These are phyloP conservation scores for Lissonota sp. DNA, from an alignment of 2,888 invertebrate genomes.

Conservation along the genomic window DNA sequence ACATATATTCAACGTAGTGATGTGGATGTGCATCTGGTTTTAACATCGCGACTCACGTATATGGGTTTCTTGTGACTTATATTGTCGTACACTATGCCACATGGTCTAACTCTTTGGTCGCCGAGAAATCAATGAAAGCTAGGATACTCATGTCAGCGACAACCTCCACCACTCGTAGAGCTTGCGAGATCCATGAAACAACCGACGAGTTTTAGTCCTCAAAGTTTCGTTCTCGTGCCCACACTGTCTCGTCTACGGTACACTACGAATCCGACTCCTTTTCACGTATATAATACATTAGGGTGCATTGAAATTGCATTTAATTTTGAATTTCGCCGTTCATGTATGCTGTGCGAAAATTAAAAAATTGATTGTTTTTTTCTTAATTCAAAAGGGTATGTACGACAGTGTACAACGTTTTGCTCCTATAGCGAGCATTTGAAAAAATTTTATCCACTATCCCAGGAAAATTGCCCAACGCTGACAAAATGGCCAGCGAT, in stretches of 20 bases:
- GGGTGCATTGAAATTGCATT: too few species aligned
- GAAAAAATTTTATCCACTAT: too few species aligned
- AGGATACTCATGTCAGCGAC: constrained; percentile 9
- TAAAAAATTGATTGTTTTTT: too few species aligned
- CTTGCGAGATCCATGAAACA: constrained; percentile 7
- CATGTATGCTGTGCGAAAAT: too few species aligned
- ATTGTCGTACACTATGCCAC: constrained; percentile 31
- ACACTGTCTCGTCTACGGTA: neutral
- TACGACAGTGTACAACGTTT: too few species aligned
- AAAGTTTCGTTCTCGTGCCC: constrained; percentile 31
- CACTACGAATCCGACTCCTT: constrained; percentile 9
- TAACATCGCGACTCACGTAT: neutral
- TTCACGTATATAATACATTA: neutral
- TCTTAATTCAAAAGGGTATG: too few species aligned
- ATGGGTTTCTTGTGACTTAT: constrained; percentile 29
- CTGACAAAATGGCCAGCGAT: too few species aligned
- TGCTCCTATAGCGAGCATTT: too few species aligned
- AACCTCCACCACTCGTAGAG: neutral
- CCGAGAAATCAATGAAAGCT: constrained; percentile 36
- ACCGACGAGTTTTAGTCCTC: constrained; percentile 19
- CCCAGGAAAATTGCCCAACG: too few species aligned
- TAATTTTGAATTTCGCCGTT: too few species aligned
- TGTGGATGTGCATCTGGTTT: neutral
- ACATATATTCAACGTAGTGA: constrained; percentile 9
- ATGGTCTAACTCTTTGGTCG: constrained; percentile 24